phyloP scores from a whole-genome alignment of 64 coral and sea anemone genomes.

The Pachyseris speciosa region DNA sequence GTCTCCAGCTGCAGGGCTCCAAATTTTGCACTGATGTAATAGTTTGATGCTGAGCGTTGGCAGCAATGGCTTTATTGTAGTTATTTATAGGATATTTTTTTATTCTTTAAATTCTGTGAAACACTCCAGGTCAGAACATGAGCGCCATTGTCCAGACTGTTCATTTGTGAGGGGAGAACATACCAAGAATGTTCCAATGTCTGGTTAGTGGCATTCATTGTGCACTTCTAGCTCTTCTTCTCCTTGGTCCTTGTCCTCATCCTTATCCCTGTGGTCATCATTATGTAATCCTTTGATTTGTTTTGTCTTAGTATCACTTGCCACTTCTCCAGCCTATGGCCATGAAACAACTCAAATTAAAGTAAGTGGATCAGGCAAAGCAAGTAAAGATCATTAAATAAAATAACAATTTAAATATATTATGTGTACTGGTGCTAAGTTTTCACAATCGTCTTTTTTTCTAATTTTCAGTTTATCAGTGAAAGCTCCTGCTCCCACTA shows the following conservation, averaged over 20 bases:
- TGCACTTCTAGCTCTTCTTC: too few relatives aligned
- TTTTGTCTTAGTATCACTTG: conserved; percentile 60
- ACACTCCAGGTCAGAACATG: conserved; percentile 91
- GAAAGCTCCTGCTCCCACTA: conserved; percentile 72
- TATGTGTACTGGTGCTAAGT: background rate
- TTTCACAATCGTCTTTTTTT: background rate
- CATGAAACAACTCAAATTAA: conserved; percentile 39
- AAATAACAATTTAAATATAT: too few relatives aligned
- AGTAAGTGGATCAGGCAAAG: background rate
- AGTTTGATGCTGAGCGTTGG: too few relatives aligned
- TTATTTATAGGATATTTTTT: too few relatives aligned
- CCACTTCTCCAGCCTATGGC: conserved; percentile 70
- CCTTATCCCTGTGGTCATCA: background rate
- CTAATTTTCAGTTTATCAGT: conserved; percentile 79
- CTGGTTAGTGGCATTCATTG: conserved; percentile 51
- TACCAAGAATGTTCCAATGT: conserved; percentile 99
- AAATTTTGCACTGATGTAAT: too few relatives aligned
- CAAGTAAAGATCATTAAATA: too few relatives aligned
- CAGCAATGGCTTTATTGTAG: too few relatives aligned
- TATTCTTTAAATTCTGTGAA: background rate
- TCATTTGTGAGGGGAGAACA: conserved; percentile 94
- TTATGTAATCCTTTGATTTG: too few relatives aligned
- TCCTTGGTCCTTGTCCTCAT: background rate
- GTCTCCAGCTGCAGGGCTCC: too few relatives aligned
- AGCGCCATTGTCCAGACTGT: conserved; percentile 94